Evolutionary conservation across 2,888 invertebrate species (phyloP), one percentile per base, ranked within the genome.

Genomic region (Argyresthia goedartella): DNA sequence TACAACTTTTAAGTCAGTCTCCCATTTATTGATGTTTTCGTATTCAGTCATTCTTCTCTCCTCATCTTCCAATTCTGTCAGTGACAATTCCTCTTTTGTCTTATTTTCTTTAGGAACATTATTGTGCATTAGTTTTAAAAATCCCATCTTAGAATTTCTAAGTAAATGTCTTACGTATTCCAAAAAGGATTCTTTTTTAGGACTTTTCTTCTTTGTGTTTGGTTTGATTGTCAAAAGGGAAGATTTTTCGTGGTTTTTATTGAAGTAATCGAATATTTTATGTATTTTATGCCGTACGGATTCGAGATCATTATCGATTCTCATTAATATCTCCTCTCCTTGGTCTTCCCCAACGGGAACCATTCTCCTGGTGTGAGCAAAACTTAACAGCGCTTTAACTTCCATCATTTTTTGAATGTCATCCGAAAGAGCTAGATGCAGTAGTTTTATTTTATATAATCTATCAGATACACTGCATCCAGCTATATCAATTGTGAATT

Each of bases 111-210:
- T 72, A 1, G 74, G 63, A 13, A 66, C 55, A 39, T 70, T 69
- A 51, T 61, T 64, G 0, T 63, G 61, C 1, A 73, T 51, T 36
- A 77, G 56, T 39, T 63, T 59, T 11, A 59, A 34, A 8, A 81
- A 66, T 33, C 74, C 71, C 2, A 59, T 63, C 43, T 71, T 79
- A 0, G 81, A 73, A 11, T 60, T 66, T 43, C 57, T 69, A 7
- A 81, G 55, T 14, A 79, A 53, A 11, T 60, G 69, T 54, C 67
- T 73, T 9, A 81, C 63, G 51, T 69, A 66, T 50, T 68, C 66
- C 14, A 81, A 56, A 52, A 79, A 71, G 0, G 76, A 75, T 34
- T 58, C 54, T 44, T 67, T 75, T 47, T 66, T 65, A n/a, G 53
- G 56, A 9, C 2, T 48, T 9, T 50, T 52, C 45, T 34, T 42